Percentiles rank a stretch among this genome's conserved stretches.
Conservation (phyloP, 2,113 vertebrate genomes). For the Nothoprocta perdicaria region DNA sequence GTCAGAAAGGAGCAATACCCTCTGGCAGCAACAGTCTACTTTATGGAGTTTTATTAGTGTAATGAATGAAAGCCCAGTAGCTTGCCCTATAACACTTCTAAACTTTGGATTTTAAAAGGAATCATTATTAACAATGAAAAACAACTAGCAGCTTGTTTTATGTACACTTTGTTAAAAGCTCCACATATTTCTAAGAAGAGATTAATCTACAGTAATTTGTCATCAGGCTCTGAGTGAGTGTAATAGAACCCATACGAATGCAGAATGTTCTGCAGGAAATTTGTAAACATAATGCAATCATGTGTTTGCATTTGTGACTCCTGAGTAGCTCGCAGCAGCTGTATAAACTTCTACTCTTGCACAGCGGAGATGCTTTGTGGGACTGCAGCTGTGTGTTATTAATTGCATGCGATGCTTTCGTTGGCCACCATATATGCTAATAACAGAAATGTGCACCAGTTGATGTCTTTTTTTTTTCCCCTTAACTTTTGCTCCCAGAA, state of each 20-base stretch:
- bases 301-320: conserved; percentile 48
- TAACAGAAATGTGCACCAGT: background rate
- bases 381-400: conserved; percentile 40
- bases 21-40: conserved; percentile 74
- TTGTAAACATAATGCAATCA: conserved; percentile 43
- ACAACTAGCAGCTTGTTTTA: conserved; percentile 55
- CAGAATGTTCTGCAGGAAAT: conserved; percentile 38
- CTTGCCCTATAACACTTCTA: conserved; percentile 78
- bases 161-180: conserved; percentile 57
- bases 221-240: conserved; percentile 25
- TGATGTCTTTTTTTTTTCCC: background rate
- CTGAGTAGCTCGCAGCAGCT: conserved; percentile 54
- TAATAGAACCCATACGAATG: conserved; percentile 9
- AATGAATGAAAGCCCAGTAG: conserved; percentile 86
- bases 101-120: conserved; percentile 80
- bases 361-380: background rate
- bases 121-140: conserved; percentile 83
- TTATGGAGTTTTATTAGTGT: conserved; percentile 84
- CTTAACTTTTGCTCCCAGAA: conserved; percentile 28
- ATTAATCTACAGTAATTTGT: conserved; percentile 56
- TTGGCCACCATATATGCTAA: conserved; percentile 4
- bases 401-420: conserved; percentile 28
- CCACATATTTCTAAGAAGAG: conserved; percentile 24
- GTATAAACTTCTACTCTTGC: conserved; percentile 54
- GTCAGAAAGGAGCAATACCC: conserved; percentile 74